phyloP scores from a whole-genome alignment of 2,113 vertebrate genomes.

The Pterocles burchelli region DNA sequence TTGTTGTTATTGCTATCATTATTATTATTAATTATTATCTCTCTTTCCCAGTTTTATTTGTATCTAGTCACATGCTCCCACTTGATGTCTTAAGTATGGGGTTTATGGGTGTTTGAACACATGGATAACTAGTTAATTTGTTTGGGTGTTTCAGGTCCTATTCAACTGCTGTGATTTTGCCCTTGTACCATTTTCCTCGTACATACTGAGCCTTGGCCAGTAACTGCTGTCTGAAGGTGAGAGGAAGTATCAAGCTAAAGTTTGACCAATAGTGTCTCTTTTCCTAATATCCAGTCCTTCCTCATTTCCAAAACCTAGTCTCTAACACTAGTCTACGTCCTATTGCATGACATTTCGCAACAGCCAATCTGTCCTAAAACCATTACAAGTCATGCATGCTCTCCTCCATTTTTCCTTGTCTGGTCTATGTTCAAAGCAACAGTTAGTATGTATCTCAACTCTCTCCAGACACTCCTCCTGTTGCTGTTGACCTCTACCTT shows the following conservation, averaged over 20 bases:
- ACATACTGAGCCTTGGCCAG: neutral
- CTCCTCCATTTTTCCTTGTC: neutral
- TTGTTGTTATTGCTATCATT: neutral
- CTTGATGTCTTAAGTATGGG: neutral
- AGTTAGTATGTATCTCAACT: neutral
- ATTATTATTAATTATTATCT: neutral
- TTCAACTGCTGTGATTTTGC: neutral
- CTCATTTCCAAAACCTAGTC: neutral
- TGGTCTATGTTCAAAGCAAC: neutral
- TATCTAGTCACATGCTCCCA: neutral
- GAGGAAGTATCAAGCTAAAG: neutral
- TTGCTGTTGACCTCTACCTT: neutral
- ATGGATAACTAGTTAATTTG: neutral
- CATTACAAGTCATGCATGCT: neutral
- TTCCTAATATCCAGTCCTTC: neutral
- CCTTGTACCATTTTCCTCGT: neutral
- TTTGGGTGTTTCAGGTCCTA: neutral
- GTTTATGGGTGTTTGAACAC: neutral
- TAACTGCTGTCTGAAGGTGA: neutral
- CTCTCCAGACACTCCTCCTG: neutral
- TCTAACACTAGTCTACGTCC: neutral
- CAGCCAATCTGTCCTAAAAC: neutral
- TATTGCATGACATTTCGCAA: fast-evolving
- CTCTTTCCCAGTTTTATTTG: neutral
- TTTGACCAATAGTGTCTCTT: neutral